These are phyloP conservation scores for Lepetodrilus schrolli DNA, from an alignment of 2,888 invertebrate genomes.

Conservation along the genomic window DNA sequence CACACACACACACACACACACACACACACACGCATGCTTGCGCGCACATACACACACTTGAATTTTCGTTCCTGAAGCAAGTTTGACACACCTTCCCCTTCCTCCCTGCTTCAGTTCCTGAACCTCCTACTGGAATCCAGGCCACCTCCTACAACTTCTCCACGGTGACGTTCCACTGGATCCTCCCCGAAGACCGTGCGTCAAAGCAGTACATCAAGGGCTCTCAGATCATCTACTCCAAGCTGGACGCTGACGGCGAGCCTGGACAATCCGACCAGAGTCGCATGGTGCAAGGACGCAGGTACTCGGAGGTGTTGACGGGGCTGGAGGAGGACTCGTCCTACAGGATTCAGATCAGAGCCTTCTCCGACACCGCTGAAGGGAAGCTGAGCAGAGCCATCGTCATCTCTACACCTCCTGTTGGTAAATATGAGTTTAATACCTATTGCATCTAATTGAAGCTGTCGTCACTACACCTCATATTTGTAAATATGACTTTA, in stretches of 20 bases:
- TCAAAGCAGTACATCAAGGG: conserved; percentile 2
- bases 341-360: neutral
- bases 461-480: too few species aligned
- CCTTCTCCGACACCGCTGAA: neutral
- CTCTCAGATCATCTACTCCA: neutral
- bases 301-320: neutral
- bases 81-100: too few species aligned
- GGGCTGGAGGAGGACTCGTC: neutral
- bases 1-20: too few species aligned
- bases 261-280: neutral
- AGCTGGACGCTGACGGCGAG: neutral
- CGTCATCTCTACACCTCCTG: neutral
- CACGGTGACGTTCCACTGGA: neutral
- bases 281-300: neutral
- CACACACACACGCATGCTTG: too few species aligned
- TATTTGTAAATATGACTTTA: too few species aligned
- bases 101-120: neutral
- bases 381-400: conserved; percentile 1
- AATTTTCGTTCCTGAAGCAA: too few species aligned
- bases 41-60: too few species aligned
- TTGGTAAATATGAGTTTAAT: neutral
- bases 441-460: too few species aligned
- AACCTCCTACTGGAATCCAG: neutral
- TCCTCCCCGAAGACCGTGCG: neutral
- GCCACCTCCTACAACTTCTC: neutral